phyloP scores from a whole-genome alignment of 2,797 vertebrate genomes.

The Babyrousa celebensis region DNA sequence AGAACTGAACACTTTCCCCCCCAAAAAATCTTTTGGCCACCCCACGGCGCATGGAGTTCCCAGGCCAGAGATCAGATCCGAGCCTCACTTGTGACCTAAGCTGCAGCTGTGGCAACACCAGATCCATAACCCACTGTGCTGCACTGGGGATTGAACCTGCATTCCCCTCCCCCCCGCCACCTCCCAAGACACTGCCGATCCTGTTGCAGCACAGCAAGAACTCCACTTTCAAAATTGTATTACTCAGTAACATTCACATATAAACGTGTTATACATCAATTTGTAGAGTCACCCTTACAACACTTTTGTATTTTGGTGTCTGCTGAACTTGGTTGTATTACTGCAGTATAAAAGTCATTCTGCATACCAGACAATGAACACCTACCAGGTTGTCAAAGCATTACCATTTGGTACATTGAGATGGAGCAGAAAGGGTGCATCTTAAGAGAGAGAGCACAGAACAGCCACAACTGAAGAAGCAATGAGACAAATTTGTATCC shows the following conservation, averaged over 20 bases:
- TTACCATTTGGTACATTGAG: background rate
- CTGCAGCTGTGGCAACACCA: no score
- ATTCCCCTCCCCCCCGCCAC: no score
- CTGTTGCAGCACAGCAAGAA: no score
- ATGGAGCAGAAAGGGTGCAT: background rate
- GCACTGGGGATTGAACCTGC: no score
- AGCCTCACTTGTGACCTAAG: no score
- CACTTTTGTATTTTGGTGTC: background rate
- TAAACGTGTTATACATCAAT: background rate
- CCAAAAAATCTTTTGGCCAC: no score
- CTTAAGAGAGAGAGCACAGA: background rate
- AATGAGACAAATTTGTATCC: background rate
- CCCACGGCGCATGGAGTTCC: no score
- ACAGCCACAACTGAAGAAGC: background rate
- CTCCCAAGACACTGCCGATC: no score
- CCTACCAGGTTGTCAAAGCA: background rate
- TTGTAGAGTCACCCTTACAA: background rate
- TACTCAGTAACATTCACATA: background rate
- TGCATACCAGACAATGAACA: background rate
- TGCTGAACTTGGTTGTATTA: conserved; percentile 19
- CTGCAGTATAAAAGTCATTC: background rate
- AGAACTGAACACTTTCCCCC: background rate
- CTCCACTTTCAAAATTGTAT: background rate
- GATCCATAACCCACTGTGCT: no score
- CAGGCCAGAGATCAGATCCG: no score